Conservation (phyloP, 2,113 vertebrate genomes). For the Oryzias curvinotus region DNA sequence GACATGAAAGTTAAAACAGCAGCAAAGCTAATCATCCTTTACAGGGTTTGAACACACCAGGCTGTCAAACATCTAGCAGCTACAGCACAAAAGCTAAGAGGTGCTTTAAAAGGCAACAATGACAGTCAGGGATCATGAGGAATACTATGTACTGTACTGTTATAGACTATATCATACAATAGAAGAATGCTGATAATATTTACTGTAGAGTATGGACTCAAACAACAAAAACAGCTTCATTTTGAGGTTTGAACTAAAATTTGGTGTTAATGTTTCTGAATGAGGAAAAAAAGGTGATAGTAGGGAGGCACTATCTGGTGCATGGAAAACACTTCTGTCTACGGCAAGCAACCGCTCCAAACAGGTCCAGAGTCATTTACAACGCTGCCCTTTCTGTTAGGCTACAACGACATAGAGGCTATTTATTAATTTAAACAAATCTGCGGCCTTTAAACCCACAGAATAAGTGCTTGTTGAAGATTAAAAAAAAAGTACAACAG, state of each 20-base stretch:
- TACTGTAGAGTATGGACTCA: slow-evolving; percentile 46
- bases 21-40: slow-evolving; percentile 27
- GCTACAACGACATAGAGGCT: slow-evolving; percentile 38
- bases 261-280: slow-evolving; percentile 20
- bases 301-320: slow-evolving; percentile 73
- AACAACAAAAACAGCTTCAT: slow-evolving; percentile 21
- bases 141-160: slow-evolving; percentile 25
- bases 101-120: slow-evolving; percentile 41
- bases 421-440: slow-evolving; percentile 21
- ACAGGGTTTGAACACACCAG: slow-evolving; percentile 29
- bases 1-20: slow-evolving; percentile 22
- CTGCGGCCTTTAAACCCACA: slow-evolving; percentile 19
- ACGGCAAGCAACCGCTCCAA: slow-evolving; percentile 41
- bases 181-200: slow-evolving; percentile 52
- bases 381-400: slow-evolving; percentile 26
- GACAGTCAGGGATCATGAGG: slow-evolving; percentile 36
- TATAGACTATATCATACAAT: slow-evolving; percentile 41
- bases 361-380: slow-evolving; percentile 45
- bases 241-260: slow-evolving; percentile 24
- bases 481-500: not conserved
- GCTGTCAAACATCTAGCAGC: slow-evolving; percentile 43
- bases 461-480: slow-evolving; percentile 30
- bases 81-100: slow-evolving; percentile 37
- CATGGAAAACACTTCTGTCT: slow-evolving; percentile 49
- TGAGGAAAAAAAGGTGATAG: slow-evolving; percentile 35